A percentile compares a stretch with the other conserved stretches of the same genome.
These are phyloP conservation scores for Polypedilum pembai DNA, from an alignment of 1,140 invertebrate species.

Conservation along the genomic window DNA sequence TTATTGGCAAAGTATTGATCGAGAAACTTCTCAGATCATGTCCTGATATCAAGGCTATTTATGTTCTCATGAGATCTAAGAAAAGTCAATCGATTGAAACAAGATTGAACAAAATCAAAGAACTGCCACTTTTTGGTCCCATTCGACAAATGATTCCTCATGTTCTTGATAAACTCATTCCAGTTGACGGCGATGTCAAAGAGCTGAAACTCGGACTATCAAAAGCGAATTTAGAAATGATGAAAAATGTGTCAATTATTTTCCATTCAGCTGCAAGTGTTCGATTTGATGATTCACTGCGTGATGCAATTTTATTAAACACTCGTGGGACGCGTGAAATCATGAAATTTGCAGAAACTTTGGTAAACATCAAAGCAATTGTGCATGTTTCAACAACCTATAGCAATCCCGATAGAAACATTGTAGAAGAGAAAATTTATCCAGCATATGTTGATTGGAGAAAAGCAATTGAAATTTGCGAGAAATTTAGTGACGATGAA, in stretches of 20 bases:
- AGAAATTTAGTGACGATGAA: constrained; percentile 63
- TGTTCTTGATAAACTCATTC: too few species aligned
- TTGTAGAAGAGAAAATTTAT: constrained; percentile 71
- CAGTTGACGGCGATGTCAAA: constrained; percentile 51
- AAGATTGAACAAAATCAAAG: too few species aligned
- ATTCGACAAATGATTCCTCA: too few species aligned
- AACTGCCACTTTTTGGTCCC: too few species aligned
- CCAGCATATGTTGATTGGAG: constrained; percentile 73
- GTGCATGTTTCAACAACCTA: constrained; percentile 82
- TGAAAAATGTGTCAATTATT: constrained; percentile 69
- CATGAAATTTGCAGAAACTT: constrained; percentile 55
- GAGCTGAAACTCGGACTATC: constrained; percentile 51
- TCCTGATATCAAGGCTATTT: too few species aligned
- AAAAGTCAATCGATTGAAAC: too few species aligned
- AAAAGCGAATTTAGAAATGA: constrained; percentile 33
- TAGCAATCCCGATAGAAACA: constrained; percentile 62
- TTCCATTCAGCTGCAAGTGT: constrained; percentile 93
- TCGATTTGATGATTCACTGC: constrained; percentile 67
- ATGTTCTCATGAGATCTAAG: too few species aligned
- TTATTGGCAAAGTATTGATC: too few species aligned
- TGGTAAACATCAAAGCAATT: constrained; percentile 63
- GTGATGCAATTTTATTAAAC: constrained; percentile 59
- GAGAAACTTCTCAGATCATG: too few species aligned
- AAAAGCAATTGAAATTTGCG: constrained; percentile 71
- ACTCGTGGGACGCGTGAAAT: constrained; percentile 58